Conservation (phyloP, 2,797 vertebrate species). For the Pangasius mekongensis region DNA sequence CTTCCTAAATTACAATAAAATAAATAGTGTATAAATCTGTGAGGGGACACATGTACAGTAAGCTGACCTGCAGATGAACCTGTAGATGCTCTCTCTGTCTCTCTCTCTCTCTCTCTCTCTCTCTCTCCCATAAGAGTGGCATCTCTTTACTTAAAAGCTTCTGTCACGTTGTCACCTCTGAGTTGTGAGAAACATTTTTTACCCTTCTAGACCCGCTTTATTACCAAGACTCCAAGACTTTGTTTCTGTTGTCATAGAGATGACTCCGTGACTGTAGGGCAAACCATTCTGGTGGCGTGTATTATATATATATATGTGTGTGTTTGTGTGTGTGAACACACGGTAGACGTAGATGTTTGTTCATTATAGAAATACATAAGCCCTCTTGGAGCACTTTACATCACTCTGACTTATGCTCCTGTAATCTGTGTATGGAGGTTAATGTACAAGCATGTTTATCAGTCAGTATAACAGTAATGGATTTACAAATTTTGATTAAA, state of each 20-base stretch:
- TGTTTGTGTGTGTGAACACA: background rate
- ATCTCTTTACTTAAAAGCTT: background rate
- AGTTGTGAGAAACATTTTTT: conserved; percentile 12
- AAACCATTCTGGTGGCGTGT: background rate
- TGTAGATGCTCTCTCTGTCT: background rate
- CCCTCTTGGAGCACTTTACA: background rate
- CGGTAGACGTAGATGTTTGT: background rate
- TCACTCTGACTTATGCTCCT: conserved; percentile 11
- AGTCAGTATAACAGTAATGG: conserved; percentile 9
- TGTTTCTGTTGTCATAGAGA: conserved; percentile 70
- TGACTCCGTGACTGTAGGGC: conserved; percentile 31
- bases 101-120: background rate
- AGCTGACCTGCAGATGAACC: background rate
- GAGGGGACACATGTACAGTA: background rate
- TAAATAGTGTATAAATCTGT: background rate
- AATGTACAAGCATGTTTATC: conserved; percentile 2
- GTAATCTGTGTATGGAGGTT: conserved; percentile 10
- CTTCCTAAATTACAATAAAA: background rate
- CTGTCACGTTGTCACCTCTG: conserved; percentile 23
- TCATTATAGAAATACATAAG: background rate
- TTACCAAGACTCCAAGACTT: conserved; percentile 71
- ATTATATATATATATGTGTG: background rate
- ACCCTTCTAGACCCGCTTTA: conserved; percentile 57
- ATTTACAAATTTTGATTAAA: conserved; percentile 20
- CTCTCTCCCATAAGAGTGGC: background rate